These are phyloP conservation scores for Stenopsyche tienmushanensis DNA, from an alignment of 1,140 invertebrate genomes.

Conservation along the genomic window DNA sequence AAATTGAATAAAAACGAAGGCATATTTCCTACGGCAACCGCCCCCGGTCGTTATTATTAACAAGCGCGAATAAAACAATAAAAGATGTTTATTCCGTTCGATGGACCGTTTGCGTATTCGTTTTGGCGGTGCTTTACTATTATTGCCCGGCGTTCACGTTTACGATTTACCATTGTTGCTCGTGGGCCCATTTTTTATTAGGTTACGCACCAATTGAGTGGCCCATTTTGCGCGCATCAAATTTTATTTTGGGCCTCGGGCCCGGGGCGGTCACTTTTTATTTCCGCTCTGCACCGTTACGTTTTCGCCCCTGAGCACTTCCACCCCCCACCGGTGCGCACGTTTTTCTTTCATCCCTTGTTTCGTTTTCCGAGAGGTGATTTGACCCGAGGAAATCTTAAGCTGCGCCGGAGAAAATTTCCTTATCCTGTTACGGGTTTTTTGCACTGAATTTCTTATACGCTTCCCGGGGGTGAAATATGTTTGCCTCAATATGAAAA, in stretches of 20 bases:
- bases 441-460: constrained; percentile 22
- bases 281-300: constrained; percentile 19
- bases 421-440: constrained; percentile 16
- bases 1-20: not conserved
- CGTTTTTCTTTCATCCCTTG: constrained; percentile 28
- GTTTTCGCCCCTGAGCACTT: constrained; percentile 4
- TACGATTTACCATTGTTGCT: constrained; percentile 25
- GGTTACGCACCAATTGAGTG: constrained; percentile 34
- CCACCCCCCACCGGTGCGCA: constrained; percentile 7
- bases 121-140: too few relatives aligned
- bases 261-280: constrained; percentile 26
- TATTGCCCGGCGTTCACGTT: constrained; percentile 11
- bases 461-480: constrained; percentile 11
- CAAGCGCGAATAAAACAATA: not conserved
- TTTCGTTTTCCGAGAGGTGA: constrained; percentile 24
- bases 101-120: not conserved
- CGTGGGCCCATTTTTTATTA: constrained; percentile 22
- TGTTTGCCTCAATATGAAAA: constrained; percentile 18
- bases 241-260: constrained; percentile 29
- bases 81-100: not conserved
- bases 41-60: constrained; percentile 6
- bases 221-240: constrained; percentile 40
- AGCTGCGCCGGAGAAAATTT: constrained; percentile 14
- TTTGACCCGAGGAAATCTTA: constrained; percentile 18
- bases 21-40: not conserved